phyloP scores from a whole-genome alignment of 2,797 vertebrate species.

The Sebastes itinus region DNA sequence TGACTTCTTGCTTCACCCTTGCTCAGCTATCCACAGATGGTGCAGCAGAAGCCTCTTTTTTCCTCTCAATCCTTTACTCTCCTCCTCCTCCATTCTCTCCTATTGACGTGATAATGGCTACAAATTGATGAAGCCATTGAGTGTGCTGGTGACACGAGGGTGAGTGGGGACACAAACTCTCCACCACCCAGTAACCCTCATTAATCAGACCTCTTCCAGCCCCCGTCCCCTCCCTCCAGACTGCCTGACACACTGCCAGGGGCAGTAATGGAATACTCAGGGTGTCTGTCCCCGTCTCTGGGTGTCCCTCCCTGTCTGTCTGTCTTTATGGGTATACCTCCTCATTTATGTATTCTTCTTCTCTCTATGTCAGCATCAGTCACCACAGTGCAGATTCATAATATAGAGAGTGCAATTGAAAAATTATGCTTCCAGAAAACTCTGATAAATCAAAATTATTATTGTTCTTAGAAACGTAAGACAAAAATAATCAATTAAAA shows the following conservation, averaged over 20 bases:
- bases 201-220: conserved; percentile 64
- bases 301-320: conserved; percentile 1
- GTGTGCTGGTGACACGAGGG: conserved; percentile 65
- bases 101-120: conserved; percentile 83
- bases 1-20: neutral
- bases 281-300: neutral
- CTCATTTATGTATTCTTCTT: neutral
- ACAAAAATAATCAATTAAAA: neutral
- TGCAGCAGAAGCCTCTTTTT: conserved; percentile 46
- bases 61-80: conserved; percentile 14
- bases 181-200: conserved; percentile 71
- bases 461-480: neutral
- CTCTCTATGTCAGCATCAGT: neutral
- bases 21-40: conserved; percentile 68
- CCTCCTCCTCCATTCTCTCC: conserved; percentile 77
- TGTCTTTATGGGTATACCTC: neutral
- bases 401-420: neutral
- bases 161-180: conserved; percentile 68
- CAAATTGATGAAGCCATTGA: conserved; percentile 78
- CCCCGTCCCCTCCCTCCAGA: conserved; percentile 31
- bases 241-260: conserved; percentile 39
- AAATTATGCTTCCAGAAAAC: neutral
- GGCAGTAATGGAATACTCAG: conserved; percentile 8
- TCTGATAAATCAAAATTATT: neutral
- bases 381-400: neutral